Evolutionary conservation across 1,140 invertebrate genomes (phyloP).

Genomic region (Brachionus asplanchnoidis): DNA sequence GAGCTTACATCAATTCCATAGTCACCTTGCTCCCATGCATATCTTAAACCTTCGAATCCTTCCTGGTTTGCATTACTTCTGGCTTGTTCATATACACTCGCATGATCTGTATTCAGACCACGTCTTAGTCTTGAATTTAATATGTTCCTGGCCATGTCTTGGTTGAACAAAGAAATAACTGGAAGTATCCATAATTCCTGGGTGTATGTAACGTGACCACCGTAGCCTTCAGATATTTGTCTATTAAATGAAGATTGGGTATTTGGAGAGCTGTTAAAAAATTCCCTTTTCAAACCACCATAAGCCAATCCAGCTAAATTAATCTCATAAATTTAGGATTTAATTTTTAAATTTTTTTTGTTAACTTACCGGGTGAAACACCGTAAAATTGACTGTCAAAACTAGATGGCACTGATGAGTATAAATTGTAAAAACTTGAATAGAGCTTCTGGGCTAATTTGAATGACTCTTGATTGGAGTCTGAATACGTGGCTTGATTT

Average conservation of each 20-base stretch:
- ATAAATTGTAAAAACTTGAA: conserved; percentile 32
- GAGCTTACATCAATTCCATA: conserved; percentile 35
- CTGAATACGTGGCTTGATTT: background rate
- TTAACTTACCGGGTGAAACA: background rate
- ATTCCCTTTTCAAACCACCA: conserved; percentile 24
- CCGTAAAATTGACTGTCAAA: conserved; percentile 37
- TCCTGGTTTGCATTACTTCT: background rate
- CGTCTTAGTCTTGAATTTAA: conserved; percentile 13
- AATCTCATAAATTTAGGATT: background rate
- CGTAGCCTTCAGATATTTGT: conserved; percentile 22
- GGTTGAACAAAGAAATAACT: conserved; percentile 20
- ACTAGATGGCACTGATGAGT: conserved; percentile 13
- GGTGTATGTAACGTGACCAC: conserved; percentile 28
- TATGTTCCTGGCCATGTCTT: background rate
- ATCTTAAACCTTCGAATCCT: conserved; percentile 16
- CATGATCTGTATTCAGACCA: conserved; percentile 23
- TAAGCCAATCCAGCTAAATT: conserved; percentile 34
- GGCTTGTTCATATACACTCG: conserved; percentile 24
- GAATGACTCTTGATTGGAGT: conserved; percentile 11
- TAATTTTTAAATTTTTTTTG: background rate
- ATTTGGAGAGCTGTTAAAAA: conserved; percentile 13
- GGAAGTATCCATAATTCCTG: conserved; percentile 37
- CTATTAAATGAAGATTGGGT: conserved; percentile 7
- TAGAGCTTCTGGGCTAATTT: conserved; percentile 29
- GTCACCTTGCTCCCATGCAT: conserved; percentile 37